Conservation (phyloP, 2,888 invertebrate genomes). For the Calliphora vomitoria region DNA sequence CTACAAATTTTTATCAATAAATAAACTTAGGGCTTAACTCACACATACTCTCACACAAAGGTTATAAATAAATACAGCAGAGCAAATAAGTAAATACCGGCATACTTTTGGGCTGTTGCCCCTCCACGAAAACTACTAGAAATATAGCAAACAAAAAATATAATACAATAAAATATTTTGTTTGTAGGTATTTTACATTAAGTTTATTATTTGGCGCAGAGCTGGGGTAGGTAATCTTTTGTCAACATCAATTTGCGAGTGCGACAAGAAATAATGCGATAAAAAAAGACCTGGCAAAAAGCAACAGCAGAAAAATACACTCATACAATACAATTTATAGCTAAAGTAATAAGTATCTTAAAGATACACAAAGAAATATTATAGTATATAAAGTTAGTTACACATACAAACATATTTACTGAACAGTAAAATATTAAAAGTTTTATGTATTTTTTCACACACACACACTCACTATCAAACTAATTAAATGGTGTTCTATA, state of each 20-base stretch:
- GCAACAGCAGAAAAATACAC: not conserved
- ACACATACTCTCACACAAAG: not conserved
- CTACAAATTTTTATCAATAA: constrained; percentile 60
- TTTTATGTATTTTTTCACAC: not conserved
- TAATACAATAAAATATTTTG: constrained; percentile 29
- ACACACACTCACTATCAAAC: constrained; percentile 75
- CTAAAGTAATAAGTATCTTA: constrained; percentile 19
- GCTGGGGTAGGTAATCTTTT: constrained; percentile 81
- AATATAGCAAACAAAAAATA: not conserved
- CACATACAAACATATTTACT: not conserved
- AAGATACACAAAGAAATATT: not conserved
- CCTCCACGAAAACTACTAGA: not conserved
- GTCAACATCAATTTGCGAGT: constrained; percentile 82
- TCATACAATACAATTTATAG: no score
- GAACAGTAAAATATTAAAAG: not conserved
- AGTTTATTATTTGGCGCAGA: constrained; percentile 70
- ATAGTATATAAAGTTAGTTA: not conserved
- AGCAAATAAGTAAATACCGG: constrained; percentile 34
- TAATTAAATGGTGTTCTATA: constrained; percentile 83
- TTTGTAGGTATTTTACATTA: constrained; percentile 42
- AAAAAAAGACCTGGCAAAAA: not conserved
- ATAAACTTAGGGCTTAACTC: constrained; percentile 37
- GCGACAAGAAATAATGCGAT: constrained; percentile 42
- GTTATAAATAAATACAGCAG: constrained; percentile 22
- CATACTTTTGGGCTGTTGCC: constrained; percentile 40